Evolutionary conservation across 2,113 vertebrate genomes (phyloP), one percentile per base, ranked within the genome.

Genomic region (Clupea harengus): DNA sequence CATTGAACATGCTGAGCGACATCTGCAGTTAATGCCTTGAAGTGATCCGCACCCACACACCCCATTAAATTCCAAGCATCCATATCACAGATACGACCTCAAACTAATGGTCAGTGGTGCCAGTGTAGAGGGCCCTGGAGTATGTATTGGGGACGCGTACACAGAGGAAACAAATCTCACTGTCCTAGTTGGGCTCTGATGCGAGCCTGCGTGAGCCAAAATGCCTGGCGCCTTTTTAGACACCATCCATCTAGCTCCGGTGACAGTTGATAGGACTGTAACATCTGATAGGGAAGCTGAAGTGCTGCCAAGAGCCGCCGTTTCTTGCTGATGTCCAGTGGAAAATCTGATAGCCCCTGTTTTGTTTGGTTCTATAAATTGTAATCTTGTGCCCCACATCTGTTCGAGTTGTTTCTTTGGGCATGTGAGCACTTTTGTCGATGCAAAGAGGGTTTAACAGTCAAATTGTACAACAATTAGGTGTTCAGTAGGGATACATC

Each of bases 211-310:
- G n/a, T 15, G 28, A 72, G 84, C 52, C 72, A 83, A 72, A 28
- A 78, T 72, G 52, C 84, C 83, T 54, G 50, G 52, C 17, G 45
- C 4, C 25, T n/a, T 60, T 75, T 47, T 44, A 57, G 54, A 84
- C 81, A 83, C 82, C 47, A 28, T 60, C 81, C n/a, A 64, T 32
- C 57, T 72, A 47, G 49, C 83, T 47, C 25, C 46, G n/a, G 28
- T 84, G 83, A 84, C 83, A 80, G 81, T 46, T 45, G 64, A 83
- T 67, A 46, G 82, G 39, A 78, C 72, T 47, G 44, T 49, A 80
- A 78, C 32, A 87, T 84, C 67, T 45, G 86, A 82, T 85, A 85
- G 80, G 81, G 54, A 45, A 5, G 15, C 39, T n/a, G 64, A 28
- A 82, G 11, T 25, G 45, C 45, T 64, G 81, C 45, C 44, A 85